Evolutionary conservation across 1,140 invertebrate genomes (phyloP), one percentile per base, ranked within the genome.

Genomic region (Daktulosphaira vitifoliae): DNA sequence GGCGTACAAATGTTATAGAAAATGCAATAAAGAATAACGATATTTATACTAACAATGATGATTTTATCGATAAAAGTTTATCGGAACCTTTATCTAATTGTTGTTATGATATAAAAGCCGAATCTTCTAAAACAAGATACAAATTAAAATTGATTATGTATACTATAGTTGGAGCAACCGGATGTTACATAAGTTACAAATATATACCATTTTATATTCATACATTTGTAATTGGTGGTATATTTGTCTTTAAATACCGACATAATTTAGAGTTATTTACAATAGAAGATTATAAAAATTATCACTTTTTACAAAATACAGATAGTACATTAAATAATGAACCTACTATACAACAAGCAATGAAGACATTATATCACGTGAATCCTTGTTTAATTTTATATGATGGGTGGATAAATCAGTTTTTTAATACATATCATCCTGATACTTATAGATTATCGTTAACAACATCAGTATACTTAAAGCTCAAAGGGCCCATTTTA

Each of bases 381-480:
- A 18, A 62, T 62, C 56, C 56, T 46, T 11, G 9, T 0, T 62
- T 48, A 15, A 48, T 62, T 5, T 62, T 62, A 15, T 62, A 48
- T 48, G 46, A 91, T 81, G 88, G 88, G 23, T 96, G 92, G 92
- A 81, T 95, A 75, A 95, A 95, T 73, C 88, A 95, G 74, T 78
- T 89, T 67, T 81, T 80, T 26, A 39, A 67, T 42, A 78, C 74
- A 37, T 96, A 96, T 72, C 81, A 86, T 71, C 85, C 87, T 1
- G 79, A 84, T 48, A 84, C 82, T n/a, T 93, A 93, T 72, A 88
- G 92, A 70, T 84, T 95, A 22, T 86, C 85, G 22, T 79, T 85
- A 66, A 91, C 90, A 42, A 84, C 88, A 65, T 85, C 89, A n/a
- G 85, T 94, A 13, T 90, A 85, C 74, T 81, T 94, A 64, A 82